Percentiles rank a stretch among this genome's conserved stretches.
Evolutionary conservation across 1,140 invertebrate species (phyloP).

Genomic region (Batillaria attramentaria): DNA sequence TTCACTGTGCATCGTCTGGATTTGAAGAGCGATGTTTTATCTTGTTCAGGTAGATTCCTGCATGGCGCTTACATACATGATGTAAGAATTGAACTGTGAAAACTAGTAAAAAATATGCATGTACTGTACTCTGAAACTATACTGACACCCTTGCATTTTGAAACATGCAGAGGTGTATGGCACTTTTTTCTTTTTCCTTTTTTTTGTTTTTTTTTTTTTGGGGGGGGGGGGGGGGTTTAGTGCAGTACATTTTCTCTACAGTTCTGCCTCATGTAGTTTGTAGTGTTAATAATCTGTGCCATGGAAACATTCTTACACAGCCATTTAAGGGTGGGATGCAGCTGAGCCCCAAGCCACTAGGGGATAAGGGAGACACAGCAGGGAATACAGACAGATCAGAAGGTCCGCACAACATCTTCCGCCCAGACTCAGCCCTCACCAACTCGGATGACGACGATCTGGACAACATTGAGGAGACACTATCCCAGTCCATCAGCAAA

Average conservation of each 20-base stretch:
- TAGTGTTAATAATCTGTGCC: conserved; percentile 21
- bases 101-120: too few relatives aligned
- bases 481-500: conserved; percentile 52
- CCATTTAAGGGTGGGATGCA: conserved; percentile 30
- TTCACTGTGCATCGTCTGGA: too few relatives aligned
- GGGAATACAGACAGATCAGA: conserved; percentile 37
- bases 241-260: background rate
- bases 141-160: too few relatives aligned
- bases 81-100: too few relatives aligned
- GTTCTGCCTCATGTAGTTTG: background rate
- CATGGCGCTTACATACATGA: too few relatives aligned
- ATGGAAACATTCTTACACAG: conserved; percentile 38
- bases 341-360: background rate
- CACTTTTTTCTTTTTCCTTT: background rate
- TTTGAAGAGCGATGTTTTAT: too few relatives aligned
- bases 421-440: conserved; percentile 58
- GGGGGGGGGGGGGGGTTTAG: background rate
- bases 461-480: conserved; percentile 43
- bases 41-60: too few relatives aligned
- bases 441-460: conserved; percentile 58
- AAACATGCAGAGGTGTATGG: too few relatives aligned
- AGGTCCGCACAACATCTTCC: conserved; percentile 62
- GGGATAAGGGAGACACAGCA: background rate
- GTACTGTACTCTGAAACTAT: too few relatives aligned
- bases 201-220: background rate